phyloP scores from a whole-genome alignment of 1,140 invertebrate genomes.

The Camponotus vicinus region DNA sequence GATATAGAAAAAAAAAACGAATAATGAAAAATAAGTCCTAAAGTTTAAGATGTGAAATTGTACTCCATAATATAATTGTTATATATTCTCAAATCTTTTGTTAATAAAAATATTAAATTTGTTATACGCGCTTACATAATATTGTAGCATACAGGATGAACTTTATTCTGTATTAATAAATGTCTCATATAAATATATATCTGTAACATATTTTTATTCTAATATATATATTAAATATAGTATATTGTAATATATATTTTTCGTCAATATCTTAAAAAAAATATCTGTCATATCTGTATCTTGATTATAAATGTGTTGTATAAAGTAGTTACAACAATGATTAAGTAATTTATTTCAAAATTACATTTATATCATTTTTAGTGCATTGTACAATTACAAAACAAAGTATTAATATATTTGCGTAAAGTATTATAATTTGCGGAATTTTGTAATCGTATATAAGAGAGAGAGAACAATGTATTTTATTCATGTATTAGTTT shows the following conservation, averaged over 20 bases:
- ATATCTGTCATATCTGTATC: neutral
- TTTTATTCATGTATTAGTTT: too few relatives aligned
- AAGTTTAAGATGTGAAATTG: conserved; percentile 7
- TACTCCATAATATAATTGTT: conserved; percentile 40
- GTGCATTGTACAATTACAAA: too few relatives aligned
- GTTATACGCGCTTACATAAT: conserved; percentile 37
- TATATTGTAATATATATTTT: neutral
- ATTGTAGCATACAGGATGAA: conserved; percentile 28
- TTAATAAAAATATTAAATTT: conserved; percentile 49
- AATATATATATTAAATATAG: conserved; percentile 43
- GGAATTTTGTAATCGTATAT: too few relatives aligned
- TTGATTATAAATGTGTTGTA: neutral
- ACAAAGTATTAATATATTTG: too few relatives aligned
- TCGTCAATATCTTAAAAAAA: conserved; percentile 14
- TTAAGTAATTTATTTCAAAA: neutral
- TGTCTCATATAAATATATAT: conserved; percentile 45
- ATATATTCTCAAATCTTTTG: conserved; percentile 28
- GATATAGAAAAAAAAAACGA: neutral
- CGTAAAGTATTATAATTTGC: too few relatives aligned
- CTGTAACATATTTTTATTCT: conserved; percentile 43
- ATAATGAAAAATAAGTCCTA: conserved; percentile 25
- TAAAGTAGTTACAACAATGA: neutral
- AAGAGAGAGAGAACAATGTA: too few relatives aligned
- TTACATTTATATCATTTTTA: too few relatives aligned
- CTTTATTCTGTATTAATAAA: conserved; percentile 56